These are phyloP conservation scores for Ganaspis sp. DNA, from an alignment of 1,140 invertebrate genomes.

Conservation along the genomic window DNA sequence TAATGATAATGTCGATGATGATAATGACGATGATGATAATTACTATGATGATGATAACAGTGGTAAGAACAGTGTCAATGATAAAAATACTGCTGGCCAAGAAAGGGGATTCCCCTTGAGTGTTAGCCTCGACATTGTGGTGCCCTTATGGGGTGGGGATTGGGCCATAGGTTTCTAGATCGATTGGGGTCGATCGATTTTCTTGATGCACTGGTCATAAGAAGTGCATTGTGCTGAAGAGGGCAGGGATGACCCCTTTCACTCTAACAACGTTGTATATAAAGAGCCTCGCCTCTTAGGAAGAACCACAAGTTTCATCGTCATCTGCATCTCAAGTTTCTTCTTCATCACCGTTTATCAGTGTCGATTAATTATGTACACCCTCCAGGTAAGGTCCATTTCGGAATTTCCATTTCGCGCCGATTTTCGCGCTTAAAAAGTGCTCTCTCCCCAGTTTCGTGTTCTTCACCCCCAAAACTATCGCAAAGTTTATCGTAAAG, in stretches of 20 bases:
- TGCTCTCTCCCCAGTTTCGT: no score
- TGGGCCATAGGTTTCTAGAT: background rate
- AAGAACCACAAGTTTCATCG: slow-evolving; percentile 24
- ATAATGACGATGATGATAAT: no score
- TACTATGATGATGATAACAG: no score
- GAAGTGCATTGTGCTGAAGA: slow-evolving; percentile 10
- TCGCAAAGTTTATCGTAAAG: no score
- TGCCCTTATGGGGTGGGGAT: background rate
- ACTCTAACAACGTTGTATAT: slow-evolving; percentile 22
- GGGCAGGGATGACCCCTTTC: slow-evolving; percentile 29
- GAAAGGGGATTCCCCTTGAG: background rate
- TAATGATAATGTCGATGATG: no score
- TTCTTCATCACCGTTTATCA: background rate
- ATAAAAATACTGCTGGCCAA: no score
- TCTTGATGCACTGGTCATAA: slow-evolving; percentile 27
- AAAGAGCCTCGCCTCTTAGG: slow-evolving; percentile 28
- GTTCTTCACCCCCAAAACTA: no score
- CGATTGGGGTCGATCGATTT: slow-evolving; percentile 8
- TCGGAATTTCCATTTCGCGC: no score
- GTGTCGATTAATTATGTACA: slow-evolving; percentile 15
- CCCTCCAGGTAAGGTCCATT: background rate
- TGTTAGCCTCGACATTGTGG: slow-evolving; percentile 18
- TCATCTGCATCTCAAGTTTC: slow-evolving; percentile 29
- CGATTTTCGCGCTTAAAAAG: background rate
- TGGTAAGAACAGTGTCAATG: no score